Evolutionary conservation across 2,113 vertebrate species (phyloP).

Genomic region (Perognathus longimembris): DNA sequence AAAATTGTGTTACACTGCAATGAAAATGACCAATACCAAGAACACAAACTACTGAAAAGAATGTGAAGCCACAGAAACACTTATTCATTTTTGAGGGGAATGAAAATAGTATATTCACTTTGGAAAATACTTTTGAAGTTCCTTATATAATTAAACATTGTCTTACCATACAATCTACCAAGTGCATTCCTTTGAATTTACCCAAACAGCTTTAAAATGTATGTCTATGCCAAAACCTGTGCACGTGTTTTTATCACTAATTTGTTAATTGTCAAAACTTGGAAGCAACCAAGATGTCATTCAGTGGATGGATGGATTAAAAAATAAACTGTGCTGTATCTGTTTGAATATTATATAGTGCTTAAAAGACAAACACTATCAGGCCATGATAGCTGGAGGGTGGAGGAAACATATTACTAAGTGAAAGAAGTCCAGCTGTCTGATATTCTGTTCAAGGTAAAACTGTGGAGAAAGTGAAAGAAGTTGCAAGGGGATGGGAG

Average conservation of each 20-base stretch:
- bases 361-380: not conserved
- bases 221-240: not conserved
- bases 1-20: not conserved
- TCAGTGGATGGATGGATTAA: not conserved
- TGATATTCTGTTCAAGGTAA: not conserved
- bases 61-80: not conserved
- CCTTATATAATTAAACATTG: not conserved
- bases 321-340: not conserved
- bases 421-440: not conserved
- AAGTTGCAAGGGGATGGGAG: not conserved
- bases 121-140: not conserved
- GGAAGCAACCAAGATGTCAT: not conserved
- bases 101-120: not conserved
- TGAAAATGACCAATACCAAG: not conserved
- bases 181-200: not conserved
- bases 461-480: not conserved
- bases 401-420: not conserved
- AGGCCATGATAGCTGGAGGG: not conserved
- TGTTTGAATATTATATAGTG: not conserved
- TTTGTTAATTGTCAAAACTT: not conserved
- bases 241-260: not conserved
- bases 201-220: not conserved
- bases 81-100: not conserved
- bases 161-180: not conserved
- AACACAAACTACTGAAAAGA: not conserved